These are phyloP conservation scores for Drosophila varians DNA, from an alignment of 1,140 invertebrate genomes.

Conservation along the genomic window DNA sequence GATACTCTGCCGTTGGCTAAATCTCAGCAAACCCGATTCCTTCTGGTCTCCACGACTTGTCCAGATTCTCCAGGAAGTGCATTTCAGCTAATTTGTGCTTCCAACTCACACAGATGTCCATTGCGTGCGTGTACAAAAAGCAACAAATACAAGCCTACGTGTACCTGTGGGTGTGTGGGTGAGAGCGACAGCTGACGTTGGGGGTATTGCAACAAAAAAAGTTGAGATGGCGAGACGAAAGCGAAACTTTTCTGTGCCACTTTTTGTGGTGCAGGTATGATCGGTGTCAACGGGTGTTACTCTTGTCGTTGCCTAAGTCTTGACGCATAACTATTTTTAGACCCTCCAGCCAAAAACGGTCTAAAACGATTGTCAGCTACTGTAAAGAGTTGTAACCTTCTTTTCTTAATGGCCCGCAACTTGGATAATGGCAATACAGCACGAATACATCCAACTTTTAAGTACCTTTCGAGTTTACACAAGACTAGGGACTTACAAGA, in stretches of 20 bases:
- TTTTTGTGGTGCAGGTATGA: conserved; percentile 13
- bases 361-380: not conserved
- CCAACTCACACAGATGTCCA: conserved; percentile 25
- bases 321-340: conserved; percentile 12
- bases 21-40: conserved; percentile 7
- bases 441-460: conserved; percentile 9
- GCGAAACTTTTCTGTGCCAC: conserved; percentile 41
- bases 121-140: conserved; percentile 47
- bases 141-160: conserved; percentile 18
- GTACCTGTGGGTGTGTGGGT: conserved; percentile 29
- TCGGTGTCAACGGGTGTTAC: conserved; percentile 25
- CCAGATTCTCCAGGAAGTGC: conserved; percentile 41
- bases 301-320: conserved; percentile 2
- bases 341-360: not conserved
- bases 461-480: too few relatives aligned
- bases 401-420: not conserved
- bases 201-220: conserved; percentile 28
- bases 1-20: not conserved
- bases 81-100: conserved; percentile 13
- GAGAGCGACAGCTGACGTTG: conserved; percentile 51
- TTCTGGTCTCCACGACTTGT: not conserved
- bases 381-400: not conserved
- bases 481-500: too few relatives aligned
- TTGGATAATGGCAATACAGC: not conserved
- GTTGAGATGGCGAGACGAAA: conserved; percentile 21